Conservation (phyloP, 2,113 vertebrate genomes). For the Ranitomeya imitator region DNA sequence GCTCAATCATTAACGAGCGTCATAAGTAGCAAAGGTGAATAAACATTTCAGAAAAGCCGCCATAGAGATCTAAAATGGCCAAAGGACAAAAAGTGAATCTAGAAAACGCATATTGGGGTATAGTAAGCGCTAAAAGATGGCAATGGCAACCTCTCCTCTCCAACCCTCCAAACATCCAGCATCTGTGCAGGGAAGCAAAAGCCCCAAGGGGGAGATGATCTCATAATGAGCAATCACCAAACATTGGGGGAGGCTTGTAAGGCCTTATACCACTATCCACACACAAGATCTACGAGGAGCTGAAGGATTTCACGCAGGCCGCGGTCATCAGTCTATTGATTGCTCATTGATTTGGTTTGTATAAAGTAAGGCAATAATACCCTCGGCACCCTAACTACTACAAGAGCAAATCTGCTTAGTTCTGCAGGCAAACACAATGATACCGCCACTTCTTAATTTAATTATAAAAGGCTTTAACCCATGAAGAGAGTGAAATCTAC, state of each 20-base stretch:
- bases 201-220: not conserved
- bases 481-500: not conserved
- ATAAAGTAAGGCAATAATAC: not conserved
- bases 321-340: conserved; percentile 13
- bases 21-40: too few relatives aligned
- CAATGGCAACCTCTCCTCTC: too few relatives aligned
- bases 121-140: too few relatives aligned
- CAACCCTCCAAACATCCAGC: too few relatives aligned
- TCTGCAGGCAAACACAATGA: not conserved
- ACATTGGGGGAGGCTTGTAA: not conserved
- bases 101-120: too few relatives aligned
- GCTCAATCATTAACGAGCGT: too few relatives aligned
- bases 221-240: not conserved
- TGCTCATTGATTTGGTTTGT: not conserved
- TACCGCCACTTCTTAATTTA: not conserved
- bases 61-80: too few relatives aligned
- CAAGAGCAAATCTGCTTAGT: not conserved
- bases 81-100: too few relatives aligned
- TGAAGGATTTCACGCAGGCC: not conserved
- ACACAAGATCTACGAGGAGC: not conserved
- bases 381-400: not conserved
- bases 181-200: not conserved
- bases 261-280: not conserved
- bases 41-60: too few relatives aligned
- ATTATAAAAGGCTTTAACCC: not conserved